Conservation (phyloP, 2,888 invertebrate genomes). For the Tipula vernalis region DNA sequence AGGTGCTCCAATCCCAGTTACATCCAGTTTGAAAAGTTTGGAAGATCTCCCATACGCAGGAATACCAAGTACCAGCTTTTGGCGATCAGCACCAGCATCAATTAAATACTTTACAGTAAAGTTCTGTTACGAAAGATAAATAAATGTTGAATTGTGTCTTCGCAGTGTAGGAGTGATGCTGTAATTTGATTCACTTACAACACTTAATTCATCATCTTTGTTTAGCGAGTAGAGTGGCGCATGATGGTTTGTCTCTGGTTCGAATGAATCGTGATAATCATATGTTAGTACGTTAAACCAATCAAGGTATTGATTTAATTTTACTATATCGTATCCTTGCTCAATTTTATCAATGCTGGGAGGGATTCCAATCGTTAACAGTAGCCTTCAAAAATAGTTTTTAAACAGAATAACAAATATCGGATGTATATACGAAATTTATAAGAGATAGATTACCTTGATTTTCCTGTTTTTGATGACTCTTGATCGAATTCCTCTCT, state of each 20-base stretch:
- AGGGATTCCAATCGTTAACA: constrained; percentile 88
- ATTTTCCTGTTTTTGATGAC: no score
- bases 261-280: no score
- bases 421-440: constrained; percentile 57
- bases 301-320: constrained; percentile 22
- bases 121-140: constrained; percentile 43
- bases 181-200: constrained; percentile 50
- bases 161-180: neutral
- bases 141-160: no score
- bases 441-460: constrained; percentile 64
- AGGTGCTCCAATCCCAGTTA: constrained; percentile 70
- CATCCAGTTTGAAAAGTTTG: constrained; percentile 74
- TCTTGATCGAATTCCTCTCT: constrained; percentile 38
- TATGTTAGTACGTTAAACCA: no score
- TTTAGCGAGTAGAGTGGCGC: constrained; percentile 31
- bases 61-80: constrained; percentile 42
- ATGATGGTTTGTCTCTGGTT: no score
- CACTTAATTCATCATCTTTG: constrained; percentile 75
- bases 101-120: constrained; percentile 73
- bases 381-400: constrained; percentile 40
- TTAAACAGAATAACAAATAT: neutral
- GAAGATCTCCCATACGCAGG: constrained; percentile 86
- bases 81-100: constrained; percentile 25
- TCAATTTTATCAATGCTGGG: constrained; percentile 87
- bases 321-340: constrained; percentile 83